A percentile compares a stretch with the other conserved stretches of the same genome.
Evolutionary conservation across 1,140 invertebrate species (phyloP).

Genomic region (Probaryconus sp.): DNA sequence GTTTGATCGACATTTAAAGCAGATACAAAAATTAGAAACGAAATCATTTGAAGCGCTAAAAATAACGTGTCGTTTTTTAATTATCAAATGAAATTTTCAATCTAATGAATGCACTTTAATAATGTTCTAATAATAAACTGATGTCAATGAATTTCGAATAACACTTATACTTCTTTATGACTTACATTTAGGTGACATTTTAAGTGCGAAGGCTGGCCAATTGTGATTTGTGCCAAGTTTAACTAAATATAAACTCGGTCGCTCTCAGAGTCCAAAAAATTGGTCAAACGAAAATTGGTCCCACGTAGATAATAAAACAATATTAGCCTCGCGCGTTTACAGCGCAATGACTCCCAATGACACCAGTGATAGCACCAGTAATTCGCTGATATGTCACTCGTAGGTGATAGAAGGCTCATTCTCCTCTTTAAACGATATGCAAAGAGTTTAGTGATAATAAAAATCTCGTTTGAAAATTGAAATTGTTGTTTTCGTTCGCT

Average conservation of each 20-base stretch:
- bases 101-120: too few species aligned
- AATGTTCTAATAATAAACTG: background rate
- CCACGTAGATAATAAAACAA: conserved; percentile 2
- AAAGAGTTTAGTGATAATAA: conserved; percentile 14
- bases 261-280: conserved; percentile 26
- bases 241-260: conserved; percentile 53
- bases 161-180: conserved; percentile 15
- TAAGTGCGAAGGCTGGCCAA: conserved; percentile 38
- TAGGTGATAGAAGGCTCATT: conserved; percentile 10
- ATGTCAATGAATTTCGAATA: conserved; percentile 38
- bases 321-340: conserved; percentile 26
- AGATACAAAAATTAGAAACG: too few species aligned
- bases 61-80: too few species aligned
- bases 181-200: conserved; percentile 9
- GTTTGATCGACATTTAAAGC: too few species aligned
- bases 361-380: conserved; percentile 35
- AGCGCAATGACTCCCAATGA: conserved; percentile 35
- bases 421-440: conserved; percentile 12
- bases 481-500: too few species aligned
- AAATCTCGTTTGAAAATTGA: too few species aligned
- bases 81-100: too few species aligned
- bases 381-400: conserved; percentile 19
- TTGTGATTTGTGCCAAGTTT: conserved; percentile 48
- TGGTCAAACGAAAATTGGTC: conserved; percentile 30
- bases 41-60: too few species aligned